These are phyloP conservation scores for Sinopyrophorus schimmeli DNA, from an alignment of 2,888 invertebrate genomes.

Conservation along the genomic window DNA sequence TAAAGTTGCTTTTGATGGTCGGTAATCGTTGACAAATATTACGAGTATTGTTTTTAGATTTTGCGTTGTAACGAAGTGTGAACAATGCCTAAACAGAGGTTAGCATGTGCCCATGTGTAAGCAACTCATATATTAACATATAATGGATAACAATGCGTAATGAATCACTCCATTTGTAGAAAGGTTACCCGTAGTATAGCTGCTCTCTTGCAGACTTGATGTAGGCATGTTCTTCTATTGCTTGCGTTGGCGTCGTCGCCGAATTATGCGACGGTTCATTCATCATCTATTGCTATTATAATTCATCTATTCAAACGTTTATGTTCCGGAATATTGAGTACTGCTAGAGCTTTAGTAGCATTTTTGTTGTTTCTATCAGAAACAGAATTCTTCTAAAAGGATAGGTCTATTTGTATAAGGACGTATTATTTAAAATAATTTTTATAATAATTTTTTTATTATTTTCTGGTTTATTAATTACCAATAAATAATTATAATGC, in stretches of 20 bases:
- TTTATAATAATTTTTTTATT: too few relatives aligned
- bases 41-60: slow-evolving; percentile 13
- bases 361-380: too few relatives aligned
- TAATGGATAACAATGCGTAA: slow-evolving; percentile 39
- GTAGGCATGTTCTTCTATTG: slow-evolving; percentile 32
- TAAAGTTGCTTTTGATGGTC: too few relatives aligned
- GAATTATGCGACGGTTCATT: slow-evolving; percentile 41
- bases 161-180: slow-evolving; percentile 38
- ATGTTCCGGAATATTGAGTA: slow-evolving; percentile 30
- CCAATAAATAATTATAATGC: too few relatives aligned
- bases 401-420: too few relatives aligned
- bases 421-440: too few relatives aligned
- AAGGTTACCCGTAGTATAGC: slow-evolving; percentile 31
- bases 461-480: too few relatives aligned
- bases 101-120: slow-evolving; percentile 28
- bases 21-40: too few relatives aligned
- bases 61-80: slow-evolving; percentile 19
- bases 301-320: slow-evolving; percentile 38
- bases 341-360: too few relatives aligned
- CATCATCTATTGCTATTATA: slow-evolving; percentile 40
- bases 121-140: slow-evolving; percentile 35
- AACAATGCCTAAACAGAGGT: slow-evolving; percentile 23
- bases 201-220: slow-evolving; percentile 22
- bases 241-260: slow-evolving; percentile 38
- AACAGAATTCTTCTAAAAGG: too few relatives aligned